phyloP scores from a whole-genome alignment of 2,113 vertebrate species.

The Hippocampus mohnikei region DNA sequence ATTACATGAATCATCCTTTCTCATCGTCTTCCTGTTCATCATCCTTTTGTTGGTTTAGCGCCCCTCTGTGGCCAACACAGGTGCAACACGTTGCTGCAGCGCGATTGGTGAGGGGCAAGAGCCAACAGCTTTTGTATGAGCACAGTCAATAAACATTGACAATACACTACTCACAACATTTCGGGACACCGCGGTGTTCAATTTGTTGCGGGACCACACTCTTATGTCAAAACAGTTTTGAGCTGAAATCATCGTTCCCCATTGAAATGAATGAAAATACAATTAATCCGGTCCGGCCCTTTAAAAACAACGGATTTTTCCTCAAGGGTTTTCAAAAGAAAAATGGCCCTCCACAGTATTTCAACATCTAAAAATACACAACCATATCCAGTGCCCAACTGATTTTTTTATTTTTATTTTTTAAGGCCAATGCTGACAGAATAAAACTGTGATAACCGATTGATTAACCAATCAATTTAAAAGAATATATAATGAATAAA shows the following conservation, averaged over 20 bases:
- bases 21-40: constrained; percentile 31
- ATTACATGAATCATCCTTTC: constrained; percentile 47
- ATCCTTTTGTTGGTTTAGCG: constrained; percentile 23
- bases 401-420: too few species aligned
- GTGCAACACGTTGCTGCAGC: background rate
- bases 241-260: background rate
- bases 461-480: too few species aligned
- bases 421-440: too few species aligned
- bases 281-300: background rate
- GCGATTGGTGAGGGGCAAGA: background rate
- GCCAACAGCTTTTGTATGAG: constrained; percentile 35
- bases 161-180: constrained; percentile 54
- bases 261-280: background rate
- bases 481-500: too few species aligned
- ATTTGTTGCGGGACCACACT: background rate
- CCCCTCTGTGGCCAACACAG: constrained; percentile 34
- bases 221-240: background rate
- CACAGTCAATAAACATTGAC: constrained; percentile 41
- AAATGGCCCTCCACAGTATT: too few species aligned
- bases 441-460: too few species aligned
- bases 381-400: too few species aligned
- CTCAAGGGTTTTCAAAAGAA: too few species aligned
- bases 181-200: background rate
- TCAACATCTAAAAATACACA: too few species aligned
- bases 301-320: background rate